Evolutionary conservation across 1,140 invertebrate genomes (phyloP).

Genomic region (Pinna nobilis): DNA sequence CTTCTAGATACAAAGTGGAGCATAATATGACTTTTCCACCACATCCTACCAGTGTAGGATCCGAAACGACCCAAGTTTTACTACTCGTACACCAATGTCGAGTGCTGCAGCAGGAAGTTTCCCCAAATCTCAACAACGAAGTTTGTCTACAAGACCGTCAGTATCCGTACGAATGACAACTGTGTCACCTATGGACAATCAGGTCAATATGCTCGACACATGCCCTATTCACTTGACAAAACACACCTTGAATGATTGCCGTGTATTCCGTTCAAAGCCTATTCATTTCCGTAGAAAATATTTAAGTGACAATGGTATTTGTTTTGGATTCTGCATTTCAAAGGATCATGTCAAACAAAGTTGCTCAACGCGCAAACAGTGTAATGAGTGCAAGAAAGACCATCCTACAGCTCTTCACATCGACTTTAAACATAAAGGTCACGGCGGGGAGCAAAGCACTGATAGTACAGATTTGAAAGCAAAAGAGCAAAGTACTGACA

Average conservation of each 20-base stretch:
- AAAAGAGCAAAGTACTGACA: too few relatives aligned
- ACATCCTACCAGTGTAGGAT: not conserved
- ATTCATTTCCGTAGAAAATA: too few relatives aligned
- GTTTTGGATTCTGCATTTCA: slow-evolving; percentile 9
- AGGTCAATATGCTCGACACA: too few relatives aligned
- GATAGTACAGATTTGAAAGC: not conserved
- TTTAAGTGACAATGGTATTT: slow-evolving; percentile 8
- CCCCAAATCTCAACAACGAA: too few relatives aligned
- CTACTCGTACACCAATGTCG: not conserved
- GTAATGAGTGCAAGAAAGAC: slow-evolving; percentile 3
- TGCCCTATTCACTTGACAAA: too few relatives aligned
- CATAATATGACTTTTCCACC: not conserved
- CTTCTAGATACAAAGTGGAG: not conserved
- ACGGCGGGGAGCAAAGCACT: not conserved
- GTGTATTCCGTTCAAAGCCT: too few relatives aligned
- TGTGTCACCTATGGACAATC: too few relatives aligned
- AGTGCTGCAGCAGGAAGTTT: too few relatives aligned
- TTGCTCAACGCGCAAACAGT: not conserved
- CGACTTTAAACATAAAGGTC: not conserved
- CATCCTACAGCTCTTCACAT: slow-evolving; percentile 1
- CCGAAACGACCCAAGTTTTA: not conserved
- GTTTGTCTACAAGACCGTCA: too few relatives aligned
- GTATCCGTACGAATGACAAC: too few relatives aligned
- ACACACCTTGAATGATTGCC: too few relatives aligned
- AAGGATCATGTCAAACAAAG: not conserved